Evolutionary conservation across 2,888 invertebrate species (phyloP).

Genomic region (Elaeidobius kamerunicus): DNA sequence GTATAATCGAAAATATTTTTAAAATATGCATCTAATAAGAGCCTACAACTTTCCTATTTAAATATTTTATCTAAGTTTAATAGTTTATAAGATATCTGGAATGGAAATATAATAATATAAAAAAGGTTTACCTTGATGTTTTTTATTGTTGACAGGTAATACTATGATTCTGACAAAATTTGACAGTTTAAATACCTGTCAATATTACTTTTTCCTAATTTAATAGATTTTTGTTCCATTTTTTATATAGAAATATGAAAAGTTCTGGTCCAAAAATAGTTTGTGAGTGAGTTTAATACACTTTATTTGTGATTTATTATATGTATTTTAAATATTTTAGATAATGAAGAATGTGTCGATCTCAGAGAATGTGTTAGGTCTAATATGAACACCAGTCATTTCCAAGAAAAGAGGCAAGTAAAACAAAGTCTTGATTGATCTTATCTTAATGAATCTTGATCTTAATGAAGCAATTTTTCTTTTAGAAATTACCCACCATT

Average conservation of each 20-base stretch:
- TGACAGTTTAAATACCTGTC: neutral
- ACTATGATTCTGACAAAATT: neutral
- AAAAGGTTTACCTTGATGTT: no score
- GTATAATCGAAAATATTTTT: no score
- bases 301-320: conserved; percentile 1
- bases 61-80: no score
- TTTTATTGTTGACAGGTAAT: no score
- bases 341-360: conserved; percentile 34
- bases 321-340: conserved; percentile 24
- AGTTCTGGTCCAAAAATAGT: conserved; percentile 10
- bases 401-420: no score
- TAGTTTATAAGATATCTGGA: no score
- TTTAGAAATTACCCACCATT: conserved; percentile 1
- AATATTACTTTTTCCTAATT: conserved; percentile 25
- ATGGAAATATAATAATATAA: no score
- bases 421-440: no score
- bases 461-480: neutral
- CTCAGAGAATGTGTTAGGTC: conserved; percentile 25
- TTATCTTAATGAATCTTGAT: no score
- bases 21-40: no score
- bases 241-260: conserved; percentile 23
- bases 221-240: conserved; percentile 29
- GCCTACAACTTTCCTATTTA: no score
- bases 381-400: conserved; percentile 17
- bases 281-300: conserved; percentile 9